A percentile compares a stretch with the other conserved stretches of the same genome.
These are phyloP conservation scores for Galerucella pusilla DNA, from an alignment of 2,888 invertebrate genomes.

Conservation along the genomic window DNA sequence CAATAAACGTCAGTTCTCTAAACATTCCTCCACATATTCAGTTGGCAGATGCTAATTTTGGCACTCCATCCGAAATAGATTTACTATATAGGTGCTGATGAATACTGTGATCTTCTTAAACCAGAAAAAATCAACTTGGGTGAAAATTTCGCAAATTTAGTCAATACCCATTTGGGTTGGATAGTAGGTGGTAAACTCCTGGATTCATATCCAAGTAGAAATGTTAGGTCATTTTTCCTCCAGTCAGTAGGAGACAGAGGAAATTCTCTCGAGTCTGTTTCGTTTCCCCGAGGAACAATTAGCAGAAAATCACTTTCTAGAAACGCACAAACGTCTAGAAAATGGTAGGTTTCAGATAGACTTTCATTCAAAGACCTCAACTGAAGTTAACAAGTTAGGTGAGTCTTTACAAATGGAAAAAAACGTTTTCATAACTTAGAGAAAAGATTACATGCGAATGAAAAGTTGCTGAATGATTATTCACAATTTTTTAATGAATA, in stretches of 20 bases:
- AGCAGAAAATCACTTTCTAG: constrained; percentile 8
- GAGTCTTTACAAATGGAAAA: constrained; percentile 2
- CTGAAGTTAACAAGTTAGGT: background rate
- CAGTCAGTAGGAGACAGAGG: background rate
- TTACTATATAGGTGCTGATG: constrained; percentile 1
- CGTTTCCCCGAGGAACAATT: constrained; percentile 1
- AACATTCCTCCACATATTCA: constrained; percentile 4
- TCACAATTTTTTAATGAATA: background rate
- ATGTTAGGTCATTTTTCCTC: background rate
- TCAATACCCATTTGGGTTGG: constrained; percentile 7
- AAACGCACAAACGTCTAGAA: constrained; percentile 10
- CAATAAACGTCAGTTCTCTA: constrained; percentile 2
- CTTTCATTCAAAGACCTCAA: background rate
- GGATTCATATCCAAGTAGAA: constrained; percentile 1
- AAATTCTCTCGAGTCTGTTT: background rate
- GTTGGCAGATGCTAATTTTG: constrained; percentile 13
- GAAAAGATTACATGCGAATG: no score
- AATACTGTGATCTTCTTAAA: constrained; percentile 6
- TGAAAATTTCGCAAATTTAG: background rate
- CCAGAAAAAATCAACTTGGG: background rate
- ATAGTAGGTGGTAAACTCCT: constrained; percentile 2
- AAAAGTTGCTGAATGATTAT: background rate
- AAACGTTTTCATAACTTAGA: no score
- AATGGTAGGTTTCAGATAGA: constrained; percentile 5
- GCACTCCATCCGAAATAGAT: background rate